Base-by-base conservation (phyloP, 2,113 vertebrate species). In the Oryzias celebensis region DNA sequence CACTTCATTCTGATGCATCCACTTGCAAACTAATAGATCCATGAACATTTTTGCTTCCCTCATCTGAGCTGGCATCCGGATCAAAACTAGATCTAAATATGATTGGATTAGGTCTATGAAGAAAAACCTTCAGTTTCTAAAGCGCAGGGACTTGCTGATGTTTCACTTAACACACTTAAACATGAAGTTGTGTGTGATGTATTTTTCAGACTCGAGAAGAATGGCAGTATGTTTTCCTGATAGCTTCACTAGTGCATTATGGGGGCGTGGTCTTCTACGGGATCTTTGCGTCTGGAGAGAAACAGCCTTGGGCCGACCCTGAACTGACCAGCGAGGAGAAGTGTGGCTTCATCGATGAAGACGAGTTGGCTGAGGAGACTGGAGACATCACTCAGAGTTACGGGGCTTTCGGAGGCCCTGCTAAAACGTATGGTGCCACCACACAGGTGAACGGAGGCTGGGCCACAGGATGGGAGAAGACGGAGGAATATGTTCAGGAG, bases 211-310 rank as follows among this genome's bases (percentile, higher is more conserved):
- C 94, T 14, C 94, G 96, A 17, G 96, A 98, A 74, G 97, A 98
- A 57, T 99, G 97, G 97, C 97, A 99, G 86, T 98, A 96, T 0
- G 97, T 99, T 75, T 99, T 99, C 91, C 94, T 99, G 68, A 99
- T 99, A 2, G 97, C 97, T 53, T 93, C 97, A 48, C 41, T 99
- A 45, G 97, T 98, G 53, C 97, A 99, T 77, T 99, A 99, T 0
- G 96, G 96, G 0, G 97, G 97, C 1, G 97, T 99, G 26, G 82
- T 99, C 73, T 99, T 99, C 92, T 99, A 99, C 1, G 97, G 94
- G 20, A 61, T 99, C 85, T 99, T 99, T 81, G 97, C 97, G 20
- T 99, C 97, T 0, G 97, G 97, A 58, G 97, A 99, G 71, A 97
- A 99, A 53, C 97, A 99, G 63, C 95, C 97, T 0, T 99, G 97